phyloP scores from a whole-genome alignment of 2,888 invertebrate species.

The Platycnemis pennipes region DNA sequence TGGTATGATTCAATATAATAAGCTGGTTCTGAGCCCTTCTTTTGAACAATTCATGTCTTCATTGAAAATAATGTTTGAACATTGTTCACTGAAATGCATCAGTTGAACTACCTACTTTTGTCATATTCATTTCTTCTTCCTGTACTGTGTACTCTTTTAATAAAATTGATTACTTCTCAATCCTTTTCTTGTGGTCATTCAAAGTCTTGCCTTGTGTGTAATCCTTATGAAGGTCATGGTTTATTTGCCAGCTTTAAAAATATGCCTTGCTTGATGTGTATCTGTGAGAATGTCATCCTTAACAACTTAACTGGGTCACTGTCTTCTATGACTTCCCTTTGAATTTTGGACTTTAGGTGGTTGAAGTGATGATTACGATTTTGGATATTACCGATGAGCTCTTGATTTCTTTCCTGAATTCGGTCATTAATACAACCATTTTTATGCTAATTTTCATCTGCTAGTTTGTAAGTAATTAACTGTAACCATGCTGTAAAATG shows the following conservation, averaged over 20 bases:
- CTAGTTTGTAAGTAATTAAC: not conserved
- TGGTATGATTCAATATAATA: not conserved
- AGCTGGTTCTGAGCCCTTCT: not conserved
- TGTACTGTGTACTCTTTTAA: constrained; percentile 37
- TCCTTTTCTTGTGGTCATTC: constrained; percentile 26
- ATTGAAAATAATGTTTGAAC: not conserved
- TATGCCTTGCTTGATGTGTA: not conserved
- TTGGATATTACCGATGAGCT: not conserved
- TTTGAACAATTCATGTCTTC: not conserved
- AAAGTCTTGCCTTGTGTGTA: not conserved
- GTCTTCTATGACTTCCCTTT: not conserved
- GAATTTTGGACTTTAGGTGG: not conserved
- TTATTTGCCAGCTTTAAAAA: not conserved
- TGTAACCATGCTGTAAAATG: not conserved
- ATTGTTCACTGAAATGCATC: not conserved
- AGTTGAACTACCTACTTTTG: not conserved
- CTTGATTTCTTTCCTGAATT: not conserved
- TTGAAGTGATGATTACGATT: constrained; percentile 31
- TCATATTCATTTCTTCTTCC: constrained; percentile 12
- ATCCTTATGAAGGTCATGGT: not conserved
- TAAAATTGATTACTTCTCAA: constrained; percentile 16
- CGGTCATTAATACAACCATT: not conserved
- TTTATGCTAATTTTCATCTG: not conserved
- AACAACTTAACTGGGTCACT: not conserved
- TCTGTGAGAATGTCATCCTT: not conserved